Percentiles rank a stretch among this genome's conserved stretches.
These are phyloP conservation scores for Enteromius paludinosus DNA, from an alignment of 2,797 vertebrate species.

Conservation along the genomic window DNA sequence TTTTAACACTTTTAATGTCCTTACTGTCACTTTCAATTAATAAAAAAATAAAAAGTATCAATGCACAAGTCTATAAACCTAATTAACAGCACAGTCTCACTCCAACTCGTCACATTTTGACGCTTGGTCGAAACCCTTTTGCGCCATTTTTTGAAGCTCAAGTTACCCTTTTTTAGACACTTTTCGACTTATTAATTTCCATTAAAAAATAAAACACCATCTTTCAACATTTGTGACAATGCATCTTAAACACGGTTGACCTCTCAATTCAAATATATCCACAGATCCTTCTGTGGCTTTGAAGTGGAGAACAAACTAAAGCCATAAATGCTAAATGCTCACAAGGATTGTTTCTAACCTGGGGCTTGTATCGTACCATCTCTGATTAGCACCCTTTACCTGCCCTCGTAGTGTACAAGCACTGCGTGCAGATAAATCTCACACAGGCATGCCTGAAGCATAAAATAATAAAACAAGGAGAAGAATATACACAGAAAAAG, in stretches of 20 bases:
- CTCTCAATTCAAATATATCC: not conserved
- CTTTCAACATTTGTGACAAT: not conserved
- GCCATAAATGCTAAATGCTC: not conserved
- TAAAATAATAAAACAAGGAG: not conserved
- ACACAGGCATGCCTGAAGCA: not conserved
- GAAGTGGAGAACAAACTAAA: conserved; percentile 1
- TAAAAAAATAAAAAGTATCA: too few species aligned
- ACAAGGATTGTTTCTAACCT: conserved; percentile 3
- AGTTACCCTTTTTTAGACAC: too few species aligned
- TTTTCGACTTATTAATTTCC: not conserved
- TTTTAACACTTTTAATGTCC: too few species aligned
- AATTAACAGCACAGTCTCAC: not conserved
- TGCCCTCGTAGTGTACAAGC: not conserved
- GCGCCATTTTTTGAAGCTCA: too few species aligned
- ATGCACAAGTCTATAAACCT: not conserved
- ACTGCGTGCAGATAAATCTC: not conserved
- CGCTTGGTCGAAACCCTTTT: too few species aligned
- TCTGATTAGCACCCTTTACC: not conserved
- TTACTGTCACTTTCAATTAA: too few species aligned
- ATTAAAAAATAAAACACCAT: not conserved
- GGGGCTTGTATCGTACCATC: conserved; percentile 14
- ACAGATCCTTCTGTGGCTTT: not conserved
- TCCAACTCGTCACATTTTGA: too few species aligned
- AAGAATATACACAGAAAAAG: not conserved
- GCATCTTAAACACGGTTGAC: not conserved